Conservation (phyloP, 2,113 vertebrate species). For the Rissa tridactyla region DNA sequence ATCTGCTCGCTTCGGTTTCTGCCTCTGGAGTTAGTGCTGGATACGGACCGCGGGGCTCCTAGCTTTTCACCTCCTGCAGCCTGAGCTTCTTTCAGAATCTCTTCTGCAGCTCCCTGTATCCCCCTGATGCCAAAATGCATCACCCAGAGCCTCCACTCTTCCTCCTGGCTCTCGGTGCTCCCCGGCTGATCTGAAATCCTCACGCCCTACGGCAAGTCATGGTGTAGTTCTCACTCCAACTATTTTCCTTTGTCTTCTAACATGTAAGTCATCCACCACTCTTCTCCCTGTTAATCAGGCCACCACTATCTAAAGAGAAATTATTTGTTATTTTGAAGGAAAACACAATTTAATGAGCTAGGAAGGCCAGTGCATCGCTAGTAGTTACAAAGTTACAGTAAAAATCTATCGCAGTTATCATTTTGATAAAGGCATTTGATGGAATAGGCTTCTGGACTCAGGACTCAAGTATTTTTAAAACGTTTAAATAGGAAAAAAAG, state of each 20-base stretch:
- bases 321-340: neutral
- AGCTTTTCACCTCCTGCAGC: neutral
- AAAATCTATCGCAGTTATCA: too few relatives aligned
- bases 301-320: neutral
- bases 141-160: fast-evolving
- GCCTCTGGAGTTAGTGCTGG: neutral
- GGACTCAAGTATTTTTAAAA: too few relatives aligned
- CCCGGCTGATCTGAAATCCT: neutral
- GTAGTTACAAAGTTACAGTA: too few relatives aligned
- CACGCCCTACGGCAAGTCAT: fast-evolving
- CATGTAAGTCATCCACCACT: fast-evolving
- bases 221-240: neutral
- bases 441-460: too few relatives aligned
- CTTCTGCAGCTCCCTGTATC: neutral
- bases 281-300: neutral
- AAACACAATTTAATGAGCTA: neutral
- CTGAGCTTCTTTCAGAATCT: neutral
- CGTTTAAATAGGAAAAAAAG: too few relatives aligned
- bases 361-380: neutral
- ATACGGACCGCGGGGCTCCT: neutral
- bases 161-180: neutral
- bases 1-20: neutral
- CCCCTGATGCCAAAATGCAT: neutral
- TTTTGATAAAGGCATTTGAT: too few relatives aligned
- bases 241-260: neutral